Evolutionary conservation across 2,888 invertebrate genomes (phyloP).

Genomic region (Oscheius sp.): DNA sequence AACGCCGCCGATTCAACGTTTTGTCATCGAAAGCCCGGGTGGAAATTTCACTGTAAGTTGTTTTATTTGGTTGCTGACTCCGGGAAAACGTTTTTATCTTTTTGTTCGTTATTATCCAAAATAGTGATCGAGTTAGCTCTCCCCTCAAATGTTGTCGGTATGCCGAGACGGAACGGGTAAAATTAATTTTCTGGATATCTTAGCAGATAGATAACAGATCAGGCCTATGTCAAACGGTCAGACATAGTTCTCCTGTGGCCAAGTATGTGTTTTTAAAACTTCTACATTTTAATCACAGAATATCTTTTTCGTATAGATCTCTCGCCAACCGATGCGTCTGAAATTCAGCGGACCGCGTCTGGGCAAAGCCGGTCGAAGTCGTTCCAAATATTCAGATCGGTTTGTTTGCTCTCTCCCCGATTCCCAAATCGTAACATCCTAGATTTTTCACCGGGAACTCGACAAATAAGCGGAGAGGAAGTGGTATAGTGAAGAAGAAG

Average conservation of each 20-base stretch:
- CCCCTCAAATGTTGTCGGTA: too few species aligned
- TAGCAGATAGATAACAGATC: too few species aligned
- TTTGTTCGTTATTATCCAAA: too few species aligned
- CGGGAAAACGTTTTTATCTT: neutral
- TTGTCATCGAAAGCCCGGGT: slow-evolving; percentile 6
- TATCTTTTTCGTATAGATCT: slow-evolving; percentile 8
- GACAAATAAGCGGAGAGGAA: neutral
- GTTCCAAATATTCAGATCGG: slow-evolving; percentile 4
- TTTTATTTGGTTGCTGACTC: neutral
- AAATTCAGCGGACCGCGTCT: slow-evolving; percentile 23
- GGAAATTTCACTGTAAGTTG: slow-evolving; percentile 22
- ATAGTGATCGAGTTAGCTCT: too few species aligned
- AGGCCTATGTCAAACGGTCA: too few species aligned
- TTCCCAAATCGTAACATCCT: too few species aligned
- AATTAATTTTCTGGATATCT: too few species aligned
- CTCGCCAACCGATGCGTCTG: slow-evolving; percentile 22
- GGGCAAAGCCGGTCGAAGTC: slow-evolving; percentile 11
- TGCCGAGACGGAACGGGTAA: too few species aligned
- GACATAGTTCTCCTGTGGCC: too few species aligned
- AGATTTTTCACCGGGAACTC: neutral
- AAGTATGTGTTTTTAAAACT: too few species aligned
- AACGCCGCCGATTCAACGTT: slow-evolving; percentile 18
- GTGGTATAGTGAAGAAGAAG: neutral
- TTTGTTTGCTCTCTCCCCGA: neutral
- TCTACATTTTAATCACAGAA: neutral